Conservation (phyloP, 2,113 vertebrate genomes). For the Lonchura striata region DNA sequence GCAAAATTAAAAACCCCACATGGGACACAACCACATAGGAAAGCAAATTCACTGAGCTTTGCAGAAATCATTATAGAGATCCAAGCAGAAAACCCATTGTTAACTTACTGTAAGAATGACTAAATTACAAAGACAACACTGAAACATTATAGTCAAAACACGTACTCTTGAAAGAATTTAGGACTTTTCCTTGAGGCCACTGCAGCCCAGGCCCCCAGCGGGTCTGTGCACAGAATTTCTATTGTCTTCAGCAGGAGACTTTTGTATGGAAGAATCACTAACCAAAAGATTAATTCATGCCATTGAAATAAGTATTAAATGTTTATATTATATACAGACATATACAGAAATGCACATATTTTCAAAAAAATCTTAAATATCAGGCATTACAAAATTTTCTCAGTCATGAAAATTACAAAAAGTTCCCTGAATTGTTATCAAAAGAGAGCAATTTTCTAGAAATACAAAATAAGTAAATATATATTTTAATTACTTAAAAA, state of each 20-base stretch:
- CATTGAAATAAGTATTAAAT: background rate
- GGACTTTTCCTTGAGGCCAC: background rate
- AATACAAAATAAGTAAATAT: background rate
- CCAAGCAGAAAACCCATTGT: constrained; percentile 8
- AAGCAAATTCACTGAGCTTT: constrained; percentile 32
- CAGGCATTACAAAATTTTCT: background rate
- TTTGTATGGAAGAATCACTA: background rate
- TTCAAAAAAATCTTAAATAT: background rate
- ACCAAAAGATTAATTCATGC: background rate
- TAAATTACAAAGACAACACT: constrained; percentile 54
- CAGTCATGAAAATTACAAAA: background rate
- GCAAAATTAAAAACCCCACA: constrained; percentile 30
- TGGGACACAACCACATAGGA: constrained; percentile 9
- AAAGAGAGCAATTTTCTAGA: background rate
- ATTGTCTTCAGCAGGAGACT: background rate
- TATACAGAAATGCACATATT: background rate
- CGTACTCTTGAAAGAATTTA: constrained; percentile 25
- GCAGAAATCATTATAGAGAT: background rate
- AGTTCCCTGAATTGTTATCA: background rate
- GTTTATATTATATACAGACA: background rate
- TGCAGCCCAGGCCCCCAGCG: background rate
- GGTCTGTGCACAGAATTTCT: background rate
- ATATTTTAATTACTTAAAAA: background rate
- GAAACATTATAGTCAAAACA: constrained; percentile 43
- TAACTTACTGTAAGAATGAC: constrained; percentile 16